These are phyloP conservation scores for Passer montanus DNA, from an alignment of 2,113 vertebrate genomes.

Conservation along the genomic window DNA sequence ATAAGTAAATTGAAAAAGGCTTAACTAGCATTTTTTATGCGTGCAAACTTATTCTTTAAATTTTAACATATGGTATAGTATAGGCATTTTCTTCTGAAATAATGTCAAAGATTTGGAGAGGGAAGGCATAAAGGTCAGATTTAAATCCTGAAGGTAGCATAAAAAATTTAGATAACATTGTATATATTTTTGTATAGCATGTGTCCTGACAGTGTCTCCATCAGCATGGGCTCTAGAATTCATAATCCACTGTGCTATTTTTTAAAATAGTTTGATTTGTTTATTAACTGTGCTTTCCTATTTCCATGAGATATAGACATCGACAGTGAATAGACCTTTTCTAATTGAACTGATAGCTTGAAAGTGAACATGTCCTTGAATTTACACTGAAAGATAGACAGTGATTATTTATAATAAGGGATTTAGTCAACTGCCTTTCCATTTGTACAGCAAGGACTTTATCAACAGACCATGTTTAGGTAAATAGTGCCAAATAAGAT, in stretches of 20 bases:
- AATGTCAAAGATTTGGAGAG: background rate
- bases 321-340: constrained; percentile 71
- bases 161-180: background rate
- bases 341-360: constrained; percentile 74
- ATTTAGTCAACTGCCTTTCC: constrained; percentile 62
- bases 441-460: constrained; percentile 65
- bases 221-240: background rate
- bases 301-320: constrained; percentile 64
- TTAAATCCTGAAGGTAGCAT: constrained; percentile 19
- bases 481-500: constrained; percentile 68
- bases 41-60: constrained; percentile 20
- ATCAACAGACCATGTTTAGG: constrained; percentile 69
- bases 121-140: constrained; percentile 34
- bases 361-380: constrained; percentile 74
- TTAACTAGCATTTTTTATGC: constrained; percentile 19
- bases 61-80: background rate
- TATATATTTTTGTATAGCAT: background rate
- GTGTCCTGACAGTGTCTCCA: constrained; percentile 29
- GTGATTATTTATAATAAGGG: constrained; percentile 73
- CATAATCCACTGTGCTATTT: constrained; percentile 29
- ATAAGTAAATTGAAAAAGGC: background rate
- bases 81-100: background rate
- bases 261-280: constrained; percentile 66
- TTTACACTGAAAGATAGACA: constrained; percentile 68
- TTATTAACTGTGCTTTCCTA: constrained; percentile 62